phyloP scores from a whole-genome alignment of 2,797 vertebrate species.

The Caiman crocodilus region DNA sequence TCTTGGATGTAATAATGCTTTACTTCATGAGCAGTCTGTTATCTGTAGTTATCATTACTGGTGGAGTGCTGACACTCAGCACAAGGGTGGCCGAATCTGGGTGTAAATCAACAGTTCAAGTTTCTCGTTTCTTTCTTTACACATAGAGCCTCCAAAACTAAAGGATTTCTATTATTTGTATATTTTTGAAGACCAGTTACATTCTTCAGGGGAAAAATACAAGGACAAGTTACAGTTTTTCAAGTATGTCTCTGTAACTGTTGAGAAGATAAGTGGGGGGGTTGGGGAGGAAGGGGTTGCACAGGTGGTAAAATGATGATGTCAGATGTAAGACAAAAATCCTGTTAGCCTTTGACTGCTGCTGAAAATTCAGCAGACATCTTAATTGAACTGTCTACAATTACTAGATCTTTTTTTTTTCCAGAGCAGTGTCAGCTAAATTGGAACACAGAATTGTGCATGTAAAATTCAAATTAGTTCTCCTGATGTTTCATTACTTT shows the following conservation, averaged over 20 bases:
- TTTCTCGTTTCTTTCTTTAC: neutral
- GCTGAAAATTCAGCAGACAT: slow-evolving; percentile 30
- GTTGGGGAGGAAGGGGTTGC: neutral
- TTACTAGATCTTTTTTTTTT: slow-evolving; percentile 1
- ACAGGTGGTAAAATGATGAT: neutral
- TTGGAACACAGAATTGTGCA: slow-evolving; percentile 29
- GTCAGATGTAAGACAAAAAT: slow-evolving; percentile 12
- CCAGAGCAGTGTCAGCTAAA: slow-evolving; percentile 43
- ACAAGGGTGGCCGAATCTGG: neutral
- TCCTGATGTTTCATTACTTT: slow-evolving; percentile 42
- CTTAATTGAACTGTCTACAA: slow-evolving; percentile 48
- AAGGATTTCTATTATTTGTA: neutral
- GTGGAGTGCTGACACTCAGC: neutral
- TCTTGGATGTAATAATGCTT: neutral
- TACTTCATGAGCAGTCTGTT: neutral
- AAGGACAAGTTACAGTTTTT: neutral
- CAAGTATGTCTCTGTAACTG: neutral
- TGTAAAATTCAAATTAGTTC: slow-evolving; percentile 50
- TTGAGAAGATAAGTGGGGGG: too few species aligned
- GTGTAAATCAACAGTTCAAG: neutral
- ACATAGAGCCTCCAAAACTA: neutral
- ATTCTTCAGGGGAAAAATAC: neutral
- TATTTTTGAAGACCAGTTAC: neutral
- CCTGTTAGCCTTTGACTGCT: slow-evolving; percentile 38
- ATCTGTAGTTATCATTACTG: neutral